Base-by-base conservation (phyloP, 2,888 invertebrate species). In the Tenthredo notha region DNA sequence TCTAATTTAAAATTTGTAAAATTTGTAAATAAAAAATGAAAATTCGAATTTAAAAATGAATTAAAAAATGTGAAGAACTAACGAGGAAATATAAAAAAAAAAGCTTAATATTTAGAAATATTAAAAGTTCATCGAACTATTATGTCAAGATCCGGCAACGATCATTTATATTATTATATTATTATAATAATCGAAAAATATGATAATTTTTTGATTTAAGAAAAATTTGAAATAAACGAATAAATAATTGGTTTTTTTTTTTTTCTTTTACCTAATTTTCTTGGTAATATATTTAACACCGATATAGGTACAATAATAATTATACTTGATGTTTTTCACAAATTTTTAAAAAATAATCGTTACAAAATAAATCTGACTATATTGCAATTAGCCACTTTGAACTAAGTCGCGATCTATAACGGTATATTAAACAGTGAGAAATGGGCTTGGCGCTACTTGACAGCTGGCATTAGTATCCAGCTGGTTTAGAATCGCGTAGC, bases 391-490 rank as follows among this genome's bases (percentile, higher is more conserved):
- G 61, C 61, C 61, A 61, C 70, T 70, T 70, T 70, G 70, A 70
- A 70, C 18, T 70, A n/a, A 61, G 61, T 25, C 25, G 25, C 25
- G 61, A 25, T 74, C 21, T 74, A 47, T 43, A 74, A 74, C 74
- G 12, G 40, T 75, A 43, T 75, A 21, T 47, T 75, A 1, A 33
- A 47, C 25, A 40, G 43, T 43, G 75, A 47, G 25, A 47, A 75
- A 47, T 43, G 40, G 47, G 9, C 47, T 47, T 47, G 21, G 43
- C 75, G 47, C 25, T 21, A 70, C 25, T 72, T 75, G 75, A 75
- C 75, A 75, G 75, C n/a, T 75, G 75, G 43, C 75, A 75, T 47
- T 6, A 25, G 75, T 75, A 47, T 47, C 75, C 47, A 25, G 21
- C 12, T 75, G 75, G 47, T 43, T 61, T 61, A 61, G 10, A 25